Conservation (phyloP, 2,888 invertebrate species). For the Drosophila quinaria region DNA sequence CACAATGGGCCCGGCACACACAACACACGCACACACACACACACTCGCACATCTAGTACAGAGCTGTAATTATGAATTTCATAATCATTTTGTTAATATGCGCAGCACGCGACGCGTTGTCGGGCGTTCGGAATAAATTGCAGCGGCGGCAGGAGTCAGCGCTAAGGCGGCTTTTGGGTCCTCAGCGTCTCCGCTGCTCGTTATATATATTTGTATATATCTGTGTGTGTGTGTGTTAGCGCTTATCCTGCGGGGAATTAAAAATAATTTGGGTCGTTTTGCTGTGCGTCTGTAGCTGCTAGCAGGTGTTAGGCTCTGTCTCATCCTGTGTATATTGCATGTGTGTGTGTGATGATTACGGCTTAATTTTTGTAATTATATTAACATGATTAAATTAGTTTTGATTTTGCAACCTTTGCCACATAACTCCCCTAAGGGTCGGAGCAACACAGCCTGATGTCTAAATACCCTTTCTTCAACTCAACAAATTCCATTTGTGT, state of each 20-base stretch:
- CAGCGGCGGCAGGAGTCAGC: constrained; percentile 31
- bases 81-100: constrained; percentile 82
- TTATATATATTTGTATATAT: constrained; percentile 39
- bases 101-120: constrained; percentile 71
- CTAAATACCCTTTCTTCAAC: background rate
- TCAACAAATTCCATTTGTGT: too few relatives aligned
- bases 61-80: constrained; percentile 79
- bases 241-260: constrained; percentile 78
- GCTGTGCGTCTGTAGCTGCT: constrained; percentile 46
- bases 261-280: constrained; percentile 80
- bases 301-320: constrained; percentile 64
- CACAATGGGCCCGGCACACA: constrained; percentile 67
- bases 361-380: constrained; percentile 82
- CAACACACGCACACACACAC: constrained; percentile 21
- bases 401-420: constrained; percentile 72
- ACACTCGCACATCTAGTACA: constrained; percentile 22
- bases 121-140: constrained; percentile 69
- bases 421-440: constrained; percentile 31
- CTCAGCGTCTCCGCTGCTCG: constrained; percentile 44
- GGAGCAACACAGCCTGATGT: constrained; percentile 9
- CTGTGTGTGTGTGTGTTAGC: constrained; percentile 8
- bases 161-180: constrained; percentile 12
- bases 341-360: constrained; percentile 69
- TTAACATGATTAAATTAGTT: constrained; percentile 81
- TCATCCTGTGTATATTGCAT: constrained; percentile 13